These are phyloP conservation scores for Synergus umbraculus DNA, from an alignment of 2,888 invertebrate species.

Conservation along the genomic window DNA sequence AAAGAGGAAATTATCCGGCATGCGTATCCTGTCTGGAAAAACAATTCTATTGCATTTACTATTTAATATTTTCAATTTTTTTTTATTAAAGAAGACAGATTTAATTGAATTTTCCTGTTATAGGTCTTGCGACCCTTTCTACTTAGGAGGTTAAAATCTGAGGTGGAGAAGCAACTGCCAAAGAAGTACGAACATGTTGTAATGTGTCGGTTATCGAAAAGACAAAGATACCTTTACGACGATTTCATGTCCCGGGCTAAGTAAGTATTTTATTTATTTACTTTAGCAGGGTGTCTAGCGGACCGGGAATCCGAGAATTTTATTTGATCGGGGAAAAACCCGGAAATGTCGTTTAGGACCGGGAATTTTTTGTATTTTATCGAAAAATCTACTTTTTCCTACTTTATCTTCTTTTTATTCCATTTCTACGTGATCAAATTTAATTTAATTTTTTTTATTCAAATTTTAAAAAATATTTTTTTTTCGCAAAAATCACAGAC, in stretches of 20 bases:
- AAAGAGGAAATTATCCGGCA: constrained; percentile 64
- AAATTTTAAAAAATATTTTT: no score
- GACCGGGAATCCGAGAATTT: no score
- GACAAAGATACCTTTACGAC: constrained; percentile 98
- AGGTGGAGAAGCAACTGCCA: constrained; percentile 98
- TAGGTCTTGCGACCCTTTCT: constrained; percentile 95
- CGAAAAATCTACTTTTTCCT: no score
- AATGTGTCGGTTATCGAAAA: constrained; percentile 94
- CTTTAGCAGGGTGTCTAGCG: neutral
- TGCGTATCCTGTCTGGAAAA: constrained; percentile 75
- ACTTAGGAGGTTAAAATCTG: constrained; percentile 92
- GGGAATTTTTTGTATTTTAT: no score
- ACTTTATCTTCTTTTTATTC: no score
- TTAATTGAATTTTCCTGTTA: constrained; percentile 54
- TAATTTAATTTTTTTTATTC: constrained; percentile 25
- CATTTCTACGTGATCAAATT: no score
- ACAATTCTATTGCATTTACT: constrained; percentile 55
- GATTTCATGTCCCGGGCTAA: constrained; percentile 99
- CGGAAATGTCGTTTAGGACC: no score
- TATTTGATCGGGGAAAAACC: no score
- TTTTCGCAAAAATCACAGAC: no score
- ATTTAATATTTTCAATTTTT: neutral
- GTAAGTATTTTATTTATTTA: constrained; percentile 79
- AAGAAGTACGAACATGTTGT: constrained; percentile 97
- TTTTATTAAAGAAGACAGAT: neutral